Percentiles rank a stretch among this genome's conserved stretches.
Evolutionary conservation across 2,888 invertebrate genomes (phyloP).

Genomic region (Drosophila niveifrons): DNA sequence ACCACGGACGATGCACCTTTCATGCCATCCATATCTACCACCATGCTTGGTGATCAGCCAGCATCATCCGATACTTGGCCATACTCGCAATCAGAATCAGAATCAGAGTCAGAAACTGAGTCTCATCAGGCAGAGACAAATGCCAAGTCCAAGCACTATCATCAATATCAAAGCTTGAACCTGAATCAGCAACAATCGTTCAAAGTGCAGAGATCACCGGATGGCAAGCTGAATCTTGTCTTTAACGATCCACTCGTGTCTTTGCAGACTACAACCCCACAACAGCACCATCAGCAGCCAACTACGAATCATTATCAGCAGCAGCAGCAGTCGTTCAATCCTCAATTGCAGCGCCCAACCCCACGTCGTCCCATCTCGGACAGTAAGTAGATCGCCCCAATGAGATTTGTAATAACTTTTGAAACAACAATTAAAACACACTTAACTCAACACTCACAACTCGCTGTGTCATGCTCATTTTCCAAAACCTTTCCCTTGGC

Average conservation of each 20-base stretch:
- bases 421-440: conserved; percentile 24
- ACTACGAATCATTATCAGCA: conserved; percentile 7
- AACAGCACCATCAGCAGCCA: conserved; percentile 5
- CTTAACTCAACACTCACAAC: conserved; percentile 46
- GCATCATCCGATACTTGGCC: conserved; percentile 24
- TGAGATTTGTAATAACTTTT: neutral
- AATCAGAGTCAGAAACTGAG: conserved; percentile 11
- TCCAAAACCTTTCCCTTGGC: conserved; percentile 41
- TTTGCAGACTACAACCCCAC: conserved; percentile 63
- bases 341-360: conserved; percentile 24
- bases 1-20: conserved; percentile 65
- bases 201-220: conserved; percentile 84
- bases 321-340: conserved; percentile 26
- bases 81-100: conserved; percentile 28
- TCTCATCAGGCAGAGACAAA: conserved; percentile 23
- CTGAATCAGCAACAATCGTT: conserved; percentile 78
- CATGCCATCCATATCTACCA: conserved; percentile 65
- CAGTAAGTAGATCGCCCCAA: conserved; percentile 51
- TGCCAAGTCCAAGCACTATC: conserved; percentile 57
- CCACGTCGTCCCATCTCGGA: conserved; percentile 48
- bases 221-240: conserved; percentile 83
- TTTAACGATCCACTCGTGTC: conserved; percentile 82
- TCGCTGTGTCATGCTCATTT: conserved; percentile 49
- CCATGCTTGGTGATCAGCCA: conserved; percentile 56
- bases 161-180: conserved; percentile 71